Evolutionary conservation across 2,113 vertebrate genomes (phyloP).

Genomic region (Raja brachyura): DNA sequence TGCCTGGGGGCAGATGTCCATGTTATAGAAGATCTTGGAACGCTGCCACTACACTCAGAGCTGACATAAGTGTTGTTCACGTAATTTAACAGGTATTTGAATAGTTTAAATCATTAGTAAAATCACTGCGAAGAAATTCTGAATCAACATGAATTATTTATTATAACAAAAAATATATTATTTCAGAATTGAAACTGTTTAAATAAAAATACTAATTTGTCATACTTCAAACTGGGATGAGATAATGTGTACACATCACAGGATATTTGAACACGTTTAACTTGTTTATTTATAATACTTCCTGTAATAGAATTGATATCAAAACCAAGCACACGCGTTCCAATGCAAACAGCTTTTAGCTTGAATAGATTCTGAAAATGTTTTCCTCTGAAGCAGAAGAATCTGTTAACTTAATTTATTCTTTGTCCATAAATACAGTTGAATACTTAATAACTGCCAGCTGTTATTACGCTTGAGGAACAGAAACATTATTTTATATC

Average conservation of each 20-base stretch:
- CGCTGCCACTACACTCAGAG: not conserved
- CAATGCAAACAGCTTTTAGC: not conserved
- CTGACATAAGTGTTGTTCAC: not conserved
- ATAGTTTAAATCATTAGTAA: not conserved
- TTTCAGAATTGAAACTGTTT: not conserved
- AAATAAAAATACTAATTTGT: not conserved
- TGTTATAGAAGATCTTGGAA: not conserved
- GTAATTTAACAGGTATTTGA: not conserved
- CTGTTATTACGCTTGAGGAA: not conserved
- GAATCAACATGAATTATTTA: slow-evolving; percentile 24
- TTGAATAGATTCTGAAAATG: not conserved
- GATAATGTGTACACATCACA: not conserved
- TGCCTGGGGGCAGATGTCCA: not conserved
- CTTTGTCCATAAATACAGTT: not conserved
- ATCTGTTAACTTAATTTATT: not conserved
- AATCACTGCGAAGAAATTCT: not conserved
- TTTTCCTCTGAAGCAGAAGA: not conserved
- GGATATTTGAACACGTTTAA: not conserved
- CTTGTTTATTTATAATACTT: not conserved
- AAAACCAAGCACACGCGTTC: not conserved
- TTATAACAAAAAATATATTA: not conserved
- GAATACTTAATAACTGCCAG: not conserved
- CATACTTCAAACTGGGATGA: not conserved
- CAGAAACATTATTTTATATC: not conserved
- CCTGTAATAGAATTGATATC: not conserved